A percentile compares a stretch with the other conserved stretches of the same genome.
phyloP scores from a whole-genome alignment of 2,797 vertebrate species.

The Gymnodraco acuticeps region DNA sequence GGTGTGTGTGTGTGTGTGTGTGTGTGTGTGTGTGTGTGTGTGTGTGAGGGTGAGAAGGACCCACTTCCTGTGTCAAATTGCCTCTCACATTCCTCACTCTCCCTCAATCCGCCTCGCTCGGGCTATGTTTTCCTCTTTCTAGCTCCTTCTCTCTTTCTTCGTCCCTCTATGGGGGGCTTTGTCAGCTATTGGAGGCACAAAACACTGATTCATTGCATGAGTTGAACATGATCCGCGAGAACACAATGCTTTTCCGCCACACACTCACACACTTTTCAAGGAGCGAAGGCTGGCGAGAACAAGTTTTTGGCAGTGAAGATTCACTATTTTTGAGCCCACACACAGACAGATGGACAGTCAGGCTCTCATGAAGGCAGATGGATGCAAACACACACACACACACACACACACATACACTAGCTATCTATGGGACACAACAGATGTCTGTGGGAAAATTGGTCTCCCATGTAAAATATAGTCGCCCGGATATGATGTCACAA shows the following conservation, averaged over 20 bases:
- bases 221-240: constrained; percentile 78
- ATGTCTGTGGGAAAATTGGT: constrained; percentile 81
- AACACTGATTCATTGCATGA: constrained; percentile 84
- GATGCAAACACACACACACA: constrained; percentile 45
- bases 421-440: constrained; percentile 68
- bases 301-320: constrained; percentile 71
- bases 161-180: constrained; percentile 85
- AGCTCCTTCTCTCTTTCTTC: constrained; percentile 66
- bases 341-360: constrained; percentile 76
- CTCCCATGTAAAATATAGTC: constrained; percentile 69
- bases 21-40: constrained; percentile 47
- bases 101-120: constrained; percentile 63
- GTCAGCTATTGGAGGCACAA: constrained; percentile 80
- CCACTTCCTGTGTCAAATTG: constrained; percentile 85
- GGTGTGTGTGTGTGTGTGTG: constrained; percentile 46
- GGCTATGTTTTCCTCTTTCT: constrained; percentile 72
- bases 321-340: constrained; percentile 76
- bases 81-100: constrained; percentile 84
- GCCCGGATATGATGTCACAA: constrained; percentile 75
- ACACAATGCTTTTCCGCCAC: constrained; percentile 57
- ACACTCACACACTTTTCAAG: constrained; percentile 48
- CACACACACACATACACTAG: constrained; percentile 25
- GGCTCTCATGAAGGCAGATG: constrained; percentile 64
- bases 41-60: constrained; percentile 67
- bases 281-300: constrained; percentile 61